These are phyloP conservation scores for Scopus umbretta DNA, from an alignment of 2,113 vertebrate species.

Conservation along the genomic window DNA sequence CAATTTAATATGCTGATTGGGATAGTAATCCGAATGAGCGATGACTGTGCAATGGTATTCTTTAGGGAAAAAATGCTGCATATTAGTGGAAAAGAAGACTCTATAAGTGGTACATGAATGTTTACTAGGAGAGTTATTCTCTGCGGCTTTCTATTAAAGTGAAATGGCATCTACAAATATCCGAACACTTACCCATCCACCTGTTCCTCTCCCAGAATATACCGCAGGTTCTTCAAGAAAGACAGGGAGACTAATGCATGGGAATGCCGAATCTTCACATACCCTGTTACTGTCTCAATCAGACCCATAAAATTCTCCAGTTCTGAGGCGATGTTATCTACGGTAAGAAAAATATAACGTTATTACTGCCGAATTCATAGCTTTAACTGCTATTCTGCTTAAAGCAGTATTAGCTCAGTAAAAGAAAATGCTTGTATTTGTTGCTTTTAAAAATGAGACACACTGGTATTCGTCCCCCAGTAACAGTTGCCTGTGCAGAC, in stretches of 20 bases:
- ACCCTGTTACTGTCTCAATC: constrained; percentile 93
- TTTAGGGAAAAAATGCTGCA: rapidly evolving
- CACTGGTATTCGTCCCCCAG: not conserved
- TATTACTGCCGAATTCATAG: not conserved
- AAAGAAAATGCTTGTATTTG: not conserved
- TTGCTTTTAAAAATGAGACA: not conserved
- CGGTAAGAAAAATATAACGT: not conserved
- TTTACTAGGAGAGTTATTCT: not conserved
- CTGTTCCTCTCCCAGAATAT: constrained; percentile 91
- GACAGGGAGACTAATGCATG: constrained; percentile 91
- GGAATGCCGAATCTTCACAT: constrained; percentile 94
- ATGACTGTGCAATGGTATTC: not conserved
- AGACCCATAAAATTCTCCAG: constrained; percentile 97
- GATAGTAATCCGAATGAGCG: not conserved
- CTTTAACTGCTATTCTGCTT: not conserved
- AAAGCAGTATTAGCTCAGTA: not conserved
- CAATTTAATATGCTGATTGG: not conserved
- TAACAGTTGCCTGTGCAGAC: not conserved
- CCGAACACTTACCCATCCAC: constrained; percentile 81
- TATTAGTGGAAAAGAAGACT: not conserved
- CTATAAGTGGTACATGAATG: not conserved
- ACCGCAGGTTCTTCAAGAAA: constrained; percentile 91
- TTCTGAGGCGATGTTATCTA: constrained; percentile 95
- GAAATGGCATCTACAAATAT: not conserved
- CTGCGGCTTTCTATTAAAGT: not conserved